A percentile compares a stretch with the other conserved stretches of the same genome.
Conservation (phyloP, 2,113 vertebrate genomes). For the Suricata suricatta region DNA sequence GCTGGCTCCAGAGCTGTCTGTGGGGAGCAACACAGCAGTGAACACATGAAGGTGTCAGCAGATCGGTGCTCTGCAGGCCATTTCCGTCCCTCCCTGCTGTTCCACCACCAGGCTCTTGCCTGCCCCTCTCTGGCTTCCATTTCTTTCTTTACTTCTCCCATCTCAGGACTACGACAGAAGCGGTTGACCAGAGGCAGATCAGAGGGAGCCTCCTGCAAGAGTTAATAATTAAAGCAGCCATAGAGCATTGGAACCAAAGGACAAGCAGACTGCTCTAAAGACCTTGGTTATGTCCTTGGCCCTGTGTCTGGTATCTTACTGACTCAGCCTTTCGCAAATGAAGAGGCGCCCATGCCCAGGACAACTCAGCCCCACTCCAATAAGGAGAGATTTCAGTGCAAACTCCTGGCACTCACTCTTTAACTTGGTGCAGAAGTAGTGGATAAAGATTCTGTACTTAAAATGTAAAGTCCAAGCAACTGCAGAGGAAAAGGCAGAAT, state of each 20-base stretch:
- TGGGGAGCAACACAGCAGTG: constrained; percentile 84
- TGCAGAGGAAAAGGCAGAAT: not conserved
- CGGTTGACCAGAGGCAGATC: not conserved
- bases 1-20: constrained; percentile 87
- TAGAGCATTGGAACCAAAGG: not conserved
- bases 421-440: not conserved
- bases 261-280: not conserved
- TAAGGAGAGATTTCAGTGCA: not conserved
- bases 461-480: not conserved
- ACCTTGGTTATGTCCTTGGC: not conserved
- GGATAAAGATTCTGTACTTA: not conserved
- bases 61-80: constrained; percentile 83
- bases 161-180: constrained; percentile 29
- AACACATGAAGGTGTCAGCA: constrained; percentile 86
- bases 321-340: not conserved
- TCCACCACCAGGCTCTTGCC: not conserved
- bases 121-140: constrained; percentile 31
- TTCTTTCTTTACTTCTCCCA: constrained; percentile 61
- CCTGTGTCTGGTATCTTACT: not conserved
- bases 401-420: not conserved
- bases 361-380: not conserved
- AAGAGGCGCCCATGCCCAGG: not conserved
- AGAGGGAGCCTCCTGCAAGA: not conserved
- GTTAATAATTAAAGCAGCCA: constrained; percentile 81
- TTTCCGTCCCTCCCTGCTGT: constrained; percentile 75